phyloP scores from a whole-genome alignment of 30 jellyfish, hydroid and myxozoan genomes.

The Aurelia coerulea region DNA sequence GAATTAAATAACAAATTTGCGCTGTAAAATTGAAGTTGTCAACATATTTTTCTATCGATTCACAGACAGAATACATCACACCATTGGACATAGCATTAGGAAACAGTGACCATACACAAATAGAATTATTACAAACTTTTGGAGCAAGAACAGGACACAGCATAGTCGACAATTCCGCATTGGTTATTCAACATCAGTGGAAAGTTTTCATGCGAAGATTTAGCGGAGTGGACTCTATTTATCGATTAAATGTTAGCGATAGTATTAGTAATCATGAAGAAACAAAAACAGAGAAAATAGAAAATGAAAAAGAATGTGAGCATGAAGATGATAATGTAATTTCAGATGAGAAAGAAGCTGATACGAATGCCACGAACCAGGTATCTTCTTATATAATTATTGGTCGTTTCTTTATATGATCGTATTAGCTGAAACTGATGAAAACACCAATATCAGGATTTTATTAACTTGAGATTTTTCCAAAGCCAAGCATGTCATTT shows the following conservation, averaged over 20 bases:
- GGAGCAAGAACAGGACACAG: conserved; percentile 86
- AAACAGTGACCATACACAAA: conserved; percentile 59
- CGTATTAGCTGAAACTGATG: no score
- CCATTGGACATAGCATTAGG: conserved; percentile 79
- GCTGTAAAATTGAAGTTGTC: no score
- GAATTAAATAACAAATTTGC: no score
- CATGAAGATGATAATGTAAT: neutral
- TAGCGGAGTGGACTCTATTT: conserved; percentile 36
- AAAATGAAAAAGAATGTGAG: neutral
- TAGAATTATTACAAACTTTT: conserved; percentile 39
- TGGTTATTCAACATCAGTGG: conserved; percentile 72
- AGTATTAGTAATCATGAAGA: conserved; percentile 37
- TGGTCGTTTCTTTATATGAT: no score
- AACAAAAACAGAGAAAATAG: neutral
- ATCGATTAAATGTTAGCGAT: conserved; percentile 35
- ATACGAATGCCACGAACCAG: no score
- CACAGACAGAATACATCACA: conserved; percentile 60
- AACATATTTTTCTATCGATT: neutral
- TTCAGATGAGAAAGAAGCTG: neutral
- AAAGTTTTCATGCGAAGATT: conserved; percentile 48
- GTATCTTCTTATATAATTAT: no score
- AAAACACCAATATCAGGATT: no score
- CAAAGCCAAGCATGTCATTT: no score
- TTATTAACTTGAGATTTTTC: no score
- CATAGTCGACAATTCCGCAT: conserved; percentile 60